Percentiles rank a stretch among this genome's conserved stretches.
phyloP scores from a whole-genome alignment of 2,113 vertebrate species.

The Myotis brandtii region DNA sequence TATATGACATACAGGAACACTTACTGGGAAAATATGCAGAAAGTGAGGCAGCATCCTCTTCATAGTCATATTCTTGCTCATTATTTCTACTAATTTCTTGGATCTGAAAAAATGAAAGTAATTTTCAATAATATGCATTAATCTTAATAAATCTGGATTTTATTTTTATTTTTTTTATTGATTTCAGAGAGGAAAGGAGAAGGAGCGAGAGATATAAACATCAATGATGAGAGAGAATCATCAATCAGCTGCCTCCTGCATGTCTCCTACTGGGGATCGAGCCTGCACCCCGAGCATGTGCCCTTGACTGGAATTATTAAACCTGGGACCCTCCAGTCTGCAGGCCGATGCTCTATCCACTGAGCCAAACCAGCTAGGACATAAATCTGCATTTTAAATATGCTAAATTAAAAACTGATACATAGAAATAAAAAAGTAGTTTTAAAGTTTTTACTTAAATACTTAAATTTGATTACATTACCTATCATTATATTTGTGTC shows the following conservation, averaged over 20 bases:
- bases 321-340: too few relatives aligned
- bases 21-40: conserved; percentile 65
- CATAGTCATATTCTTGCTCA: conserved; percentile 47
- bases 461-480: background rate
- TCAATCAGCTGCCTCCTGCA: too few relatives aligned
- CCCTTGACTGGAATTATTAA: too few relatives aligned
- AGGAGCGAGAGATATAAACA: too few relatives aligned
- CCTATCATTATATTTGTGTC: background rate
- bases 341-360: too few relatives aligned
- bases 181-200: too few relatives aligned
- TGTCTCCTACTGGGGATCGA: too few relatives aligned
- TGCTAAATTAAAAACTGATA: background rate
- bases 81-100: conserved; percentile 44
- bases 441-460: conserved; percentile 46
- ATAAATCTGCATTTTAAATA: background rate
- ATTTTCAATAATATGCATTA: conserved; percentile 43
- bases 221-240: too few relatives aligned
- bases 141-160: background rate
- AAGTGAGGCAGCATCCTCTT: conserved; percentile 43
- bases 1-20: conserved; percentile 51
- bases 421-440: background rate
- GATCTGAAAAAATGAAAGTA: conserved; percentile 74
- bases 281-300: too few relatives aligned
- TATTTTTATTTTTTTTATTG: too few relatives aligned
- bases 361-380: too few relatives aligned